These are phyloP conservation scores for Actenoides lindsayi DNA, from an alignment of 2,113 vertebrate genomes.

Conservation along the genomic window DNA sequence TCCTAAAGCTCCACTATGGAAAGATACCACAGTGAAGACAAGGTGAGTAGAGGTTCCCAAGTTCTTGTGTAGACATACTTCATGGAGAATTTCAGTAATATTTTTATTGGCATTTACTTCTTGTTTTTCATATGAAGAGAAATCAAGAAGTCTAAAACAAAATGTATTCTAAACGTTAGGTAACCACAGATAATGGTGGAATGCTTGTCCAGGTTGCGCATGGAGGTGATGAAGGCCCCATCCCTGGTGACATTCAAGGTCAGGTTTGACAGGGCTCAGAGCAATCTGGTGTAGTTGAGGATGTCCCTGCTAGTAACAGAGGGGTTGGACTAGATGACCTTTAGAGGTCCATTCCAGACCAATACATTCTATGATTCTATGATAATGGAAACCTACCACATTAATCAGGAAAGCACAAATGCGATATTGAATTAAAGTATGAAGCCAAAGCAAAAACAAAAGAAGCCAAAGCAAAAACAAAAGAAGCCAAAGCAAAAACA, in stretches of 20 bases:
- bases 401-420: background rate
- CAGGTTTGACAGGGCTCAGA: too few species aligned
- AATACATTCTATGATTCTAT: too few species aligned
- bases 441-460: too few species aligned
- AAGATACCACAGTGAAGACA: background rate
- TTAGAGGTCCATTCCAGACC: too few species aligned
- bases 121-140: background rate
- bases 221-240: too few species aligned
- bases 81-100: background rate
- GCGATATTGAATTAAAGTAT: background rate
- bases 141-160: background rate
- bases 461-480: too few species aligned
- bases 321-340: too few species aligned
- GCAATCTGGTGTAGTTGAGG: too few species aligned
- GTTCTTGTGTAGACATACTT: background rate
- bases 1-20: background rate
- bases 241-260: too few species aligned
- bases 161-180: background rate
- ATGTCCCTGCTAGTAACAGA: too few species aligned
- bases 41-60: rapidly evolving
- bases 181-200: background rate
- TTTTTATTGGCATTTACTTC: background rate
- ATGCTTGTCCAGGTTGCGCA: too few species aligned
- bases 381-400: background rate
- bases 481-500: too few species aligned